Base-by-base conservation (phyloP, 1,140 invertebrate species). In the Aricia agestis region DNA sequence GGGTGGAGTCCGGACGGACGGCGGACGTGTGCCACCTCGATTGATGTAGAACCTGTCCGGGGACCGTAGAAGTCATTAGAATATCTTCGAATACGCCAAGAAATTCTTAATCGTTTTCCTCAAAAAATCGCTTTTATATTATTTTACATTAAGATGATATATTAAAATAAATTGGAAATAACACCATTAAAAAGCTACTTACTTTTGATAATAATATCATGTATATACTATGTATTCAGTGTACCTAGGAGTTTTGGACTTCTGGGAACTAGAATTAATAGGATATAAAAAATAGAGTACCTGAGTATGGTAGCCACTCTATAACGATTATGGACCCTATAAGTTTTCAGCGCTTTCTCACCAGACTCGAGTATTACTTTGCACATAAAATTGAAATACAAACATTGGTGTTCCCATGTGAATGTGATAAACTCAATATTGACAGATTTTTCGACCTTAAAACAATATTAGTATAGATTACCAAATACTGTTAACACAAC, bases 41-140 rank as follows among this genome's bases (percentile, higher is more conserved):
- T 87, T 81, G 88, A 87, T 86, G 83, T 52, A 13, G 11, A 52
- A 52, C 45, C 45, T 13, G 45, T 52, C 45, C 36, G 36, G 36
- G 36, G 36, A 36, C 36, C 36, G 36, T 36, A 36, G 36, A 36
- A 36, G 5, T 36, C 36, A 36, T 36, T 36, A 36, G 36, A 52
- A 52, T 52, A 52, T 36, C 36, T 9, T 52, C 6, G 45, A 52
- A 52, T 10, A 52, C 13, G 45, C 45, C 45, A 52, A 42, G 41
- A 42, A 4, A 52, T 52, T 5, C 13, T 15, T 52, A 52, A 13
- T 52, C 11, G 11, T 52, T 52, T 52, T 52, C 45, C 45, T 52
- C 36, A 36, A 36, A 36, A 36, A 36, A 36, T 36, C 36, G 36
- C 36, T 5, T 4, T 36, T 36, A 36, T 1, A 36, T 36, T 36